These are phyloP conservation scores for Gambusia yucatana DNA, from an alignment of 2,797 vertebrate genomes.

Conservation along the genomic window DNA sequence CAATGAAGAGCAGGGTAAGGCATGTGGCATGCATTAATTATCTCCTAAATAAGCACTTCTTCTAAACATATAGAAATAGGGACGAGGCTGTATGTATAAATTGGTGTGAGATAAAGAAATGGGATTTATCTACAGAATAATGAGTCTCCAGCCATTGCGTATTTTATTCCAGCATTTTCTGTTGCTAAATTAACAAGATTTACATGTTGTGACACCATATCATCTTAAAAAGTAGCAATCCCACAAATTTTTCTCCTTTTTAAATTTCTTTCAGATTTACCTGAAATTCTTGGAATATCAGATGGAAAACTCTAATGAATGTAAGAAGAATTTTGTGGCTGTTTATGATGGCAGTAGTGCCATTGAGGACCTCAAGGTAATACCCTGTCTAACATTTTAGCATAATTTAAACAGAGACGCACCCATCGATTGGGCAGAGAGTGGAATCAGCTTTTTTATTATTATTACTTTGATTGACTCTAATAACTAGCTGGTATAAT, in stretches of 20 bases:
- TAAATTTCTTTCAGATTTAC: slow-evolving; percentile 85
- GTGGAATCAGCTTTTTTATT: background rate
- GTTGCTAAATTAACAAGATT: background rate
- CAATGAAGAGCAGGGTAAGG: slow-evolving; percentile 88
- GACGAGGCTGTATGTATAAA: background rate
- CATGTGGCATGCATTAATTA: background rate
- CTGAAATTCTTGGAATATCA: slow-evolving; percentile 95
- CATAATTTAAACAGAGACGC: background rate
- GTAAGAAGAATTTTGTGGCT: slow-evolving; percentile 96
- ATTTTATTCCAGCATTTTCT: background rate
- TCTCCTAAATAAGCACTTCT: background rate
- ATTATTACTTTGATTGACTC: too few species aligned
- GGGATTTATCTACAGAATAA: slow-evolving; percentile 6
- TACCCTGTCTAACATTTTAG: background rate
- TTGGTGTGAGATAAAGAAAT: background rate
- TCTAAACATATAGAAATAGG: background rate
- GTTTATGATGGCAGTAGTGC: slow-evolving; percentile 95
- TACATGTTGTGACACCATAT: background rate
- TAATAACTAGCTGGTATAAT: background rate
- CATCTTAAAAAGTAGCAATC: slow-evolving; percentile 7
- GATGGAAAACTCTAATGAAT: slow-evolving; percentile 97
- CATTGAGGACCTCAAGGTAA: slow-evolving; percentile 91
- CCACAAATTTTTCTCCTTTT: background rate
- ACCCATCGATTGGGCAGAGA: background rate
- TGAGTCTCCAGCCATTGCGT: background rate